These are phyloP conservation scores for Ypsolopha scabrella DNA, from an alignment of 2,888 invertebrate genomes.

Conservation along the genomic window DNA sequence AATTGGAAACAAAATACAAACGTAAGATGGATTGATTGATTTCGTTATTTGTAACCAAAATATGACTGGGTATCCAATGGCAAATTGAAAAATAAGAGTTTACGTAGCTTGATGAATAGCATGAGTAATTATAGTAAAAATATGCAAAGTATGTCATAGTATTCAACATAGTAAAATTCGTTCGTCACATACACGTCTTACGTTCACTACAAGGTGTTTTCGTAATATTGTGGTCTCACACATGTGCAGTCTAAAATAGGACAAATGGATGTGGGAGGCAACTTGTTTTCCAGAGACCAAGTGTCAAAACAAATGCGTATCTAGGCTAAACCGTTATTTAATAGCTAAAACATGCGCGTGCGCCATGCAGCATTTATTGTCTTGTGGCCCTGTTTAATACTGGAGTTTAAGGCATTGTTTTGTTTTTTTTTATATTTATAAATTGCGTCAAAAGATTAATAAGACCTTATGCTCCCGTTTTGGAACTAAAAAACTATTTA, in stretches of 20 bases:
- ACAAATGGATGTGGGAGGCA: constrained; percentile 51
- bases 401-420: too few relatives aligned
- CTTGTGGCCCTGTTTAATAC: too few relatives aligned
- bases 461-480: too few relatives aligned
- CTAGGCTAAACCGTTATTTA: constrained; percentile 28
- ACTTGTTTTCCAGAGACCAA: constrained; percentile 8
- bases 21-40: too few relatives aligned
- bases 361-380: too few relatives aligned
- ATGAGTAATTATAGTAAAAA: neutral
- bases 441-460: too few relatives aligned
- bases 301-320: constrained; percentile 47
- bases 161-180: neutral
- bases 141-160: neutral
- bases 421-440: too few relatives aligned
- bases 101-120: neutral
- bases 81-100: too few relatives aligned
- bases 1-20: too few relatives aligned
- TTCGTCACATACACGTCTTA: neutral
- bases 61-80: too few relatives aligned
- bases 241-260: constrained; percentile 53
- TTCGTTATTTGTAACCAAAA: too few relatives aligned
- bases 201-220: neutral
- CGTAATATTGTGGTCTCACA: constrained; percentile 14
- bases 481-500: constrained; percentile 30
- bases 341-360: too few relatives aligned